Base-by-base conservation (phyloP, 2,113 vertebrate genomes). In the Odocoileus virginianus region DNA sequence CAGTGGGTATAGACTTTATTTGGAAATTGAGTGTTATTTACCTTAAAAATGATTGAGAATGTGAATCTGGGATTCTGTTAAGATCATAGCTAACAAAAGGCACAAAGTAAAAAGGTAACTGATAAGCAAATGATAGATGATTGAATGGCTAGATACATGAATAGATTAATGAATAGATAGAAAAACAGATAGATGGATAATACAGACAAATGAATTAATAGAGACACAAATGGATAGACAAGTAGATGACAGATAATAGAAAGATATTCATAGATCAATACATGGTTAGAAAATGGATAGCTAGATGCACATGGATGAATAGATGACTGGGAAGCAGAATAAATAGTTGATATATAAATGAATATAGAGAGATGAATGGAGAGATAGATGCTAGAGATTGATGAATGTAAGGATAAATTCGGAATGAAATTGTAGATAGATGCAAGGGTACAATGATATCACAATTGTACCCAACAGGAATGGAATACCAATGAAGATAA, bases 191-290 rank as follows among this genome's bases (percentile, higher is more conserved):
- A 90, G 97, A 96, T 36, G 89, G 97, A 79, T 97, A 98, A 98
- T 95, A 97, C 9, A 95, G 98, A 97, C 9, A 89, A 96, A 97
- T 97, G 19, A 16, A 97, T 98, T 98, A 97, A 98, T 79, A 93
- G 97, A 91, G 92, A 97, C 36, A 89, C 21, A 98, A 98, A 43
- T 97, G 97, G 96, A 95, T 96, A 94, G 98, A 98, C 92, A 97
- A 87, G 33, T 97, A 95, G 89, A 90, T 95, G 97, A 97, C 74
- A 95, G 89, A 95, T 78, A 91, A 96, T 33, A 98, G 97, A 95
- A 96, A 91, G 47, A 89, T 12, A 33, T 97, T 93, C 98, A 97
- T 97, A 97, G 98, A 98, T 98, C 98, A 97, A 98, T 98, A 98
- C 94, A 95, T 96, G 96, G 89, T 96, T 98, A 97, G 97, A 90